Base-by-base conservation (phyloP, 1,140 invertebrate species). In the Aphelinus atriplicis region DNA sequence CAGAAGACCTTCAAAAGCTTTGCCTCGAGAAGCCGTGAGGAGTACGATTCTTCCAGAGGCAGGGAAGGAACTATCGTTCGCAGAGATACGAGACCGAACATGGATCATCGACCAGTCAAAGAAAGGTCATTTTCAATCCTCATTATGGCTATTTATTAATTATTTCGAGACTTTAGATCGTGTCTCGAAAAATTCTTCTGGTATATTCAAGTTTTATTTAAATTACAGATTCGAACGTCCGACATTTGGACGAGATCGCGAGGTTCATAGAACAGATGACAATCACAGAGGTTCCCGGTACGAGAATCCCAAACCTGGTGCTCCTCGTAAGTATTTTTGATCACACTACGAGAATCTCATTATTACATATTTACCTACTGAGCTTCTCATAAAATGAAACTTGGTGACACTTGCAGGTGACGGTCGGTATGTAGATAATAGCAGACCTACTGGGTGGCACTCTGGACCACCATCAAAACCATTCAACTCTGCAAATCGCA, bases 71-170 rank as follows among this genome's bases (percentile, higher is more conserved):
- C 26, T 26, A 26, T 87, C 43, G 85, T 87, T 47, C 83, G 86
- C 26, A 67, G 75, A 56, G 75, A 72, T 66, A 43, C 4, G 6
- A 47, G 61, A 63, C n/a, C 45, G 3, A 66, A 66, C n/a, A 84
- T 87, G 7, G 87, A 88, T 78, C 84, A 86, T 26, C 82, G 87
- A 60, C 86, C 86, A 78, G 84, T 86, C 26, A 88, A 88, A 78
- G 87, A 87, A 61, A 85, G 83, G 84, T 86, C 69, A 42, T 10
- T 46, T 69, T 73, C n/a, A 42, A 26, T 26, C 26, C 26, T 26
- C 26, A 26, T 26, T 26, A 26, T 26, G 26, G 26, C 26, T 26
- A 26, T 26, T 26, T 26, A 26, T 26, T 0, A 26, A 26, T 26
- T 26, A 26, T 0, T 26, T 26, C 26, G 26, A 6, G 51, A 6